Evolutionary conservation across 2,113 vertebrate species (phyloP).

Genomic region (Neolamprologus sp.): DNA sequence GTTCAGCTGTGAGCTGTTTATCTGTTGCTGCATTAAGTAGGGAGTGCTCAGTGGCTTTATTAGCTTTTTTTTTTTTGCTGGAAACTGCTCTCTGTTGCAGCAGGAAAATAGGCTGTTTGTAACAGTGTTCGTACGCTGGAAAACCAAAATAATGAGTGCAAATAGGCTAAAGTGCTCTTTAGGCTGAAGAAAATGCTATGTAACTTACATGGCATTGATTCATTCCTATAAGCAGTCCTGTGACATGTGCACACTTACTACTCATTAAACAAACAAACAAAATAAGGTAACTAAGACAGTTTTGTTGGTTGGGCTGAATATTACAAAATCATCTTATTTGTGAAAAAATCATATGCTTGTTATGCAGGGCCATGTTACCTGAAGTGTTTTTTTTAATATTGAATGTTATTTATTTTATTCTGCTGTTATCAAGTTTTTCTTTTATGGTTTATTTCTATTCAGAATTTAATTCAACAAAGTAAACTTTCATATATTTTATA

Average conservation of each 20-base stretch:
- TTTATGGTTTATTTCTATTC: not conserved
- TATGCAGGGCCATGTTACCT: not conserved
- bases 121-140: fast-evolving
- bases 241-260: not conserved
- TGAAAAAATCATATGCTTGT: not conserved
- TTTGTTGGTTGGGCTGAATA: not conserved
- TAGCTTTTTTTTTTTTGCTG: not conserved
- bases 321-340: not conserved
- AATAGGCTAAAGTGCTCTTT: not conserved
- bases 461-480: not conserved
- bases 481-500: not conserved
- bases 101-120: not conserved
- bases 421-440: not conserved
- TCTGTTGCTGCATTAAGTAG: not conserved
- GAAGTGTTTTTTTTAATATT: not conserved
- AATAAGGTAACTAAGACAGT: not conserved
- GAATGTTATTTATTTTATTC: not conserved
- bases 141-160: not conserved
- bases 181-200: not conserved
- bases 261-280: not conserved
- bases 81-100: not conserved
- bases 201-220: not conserved
- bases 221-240: not conserved
- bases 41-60: not conserved
- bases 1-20: not conserved